Conservation (phyloP, 2,888 invertebrate species). For the Synergus itoensis region DNA sequence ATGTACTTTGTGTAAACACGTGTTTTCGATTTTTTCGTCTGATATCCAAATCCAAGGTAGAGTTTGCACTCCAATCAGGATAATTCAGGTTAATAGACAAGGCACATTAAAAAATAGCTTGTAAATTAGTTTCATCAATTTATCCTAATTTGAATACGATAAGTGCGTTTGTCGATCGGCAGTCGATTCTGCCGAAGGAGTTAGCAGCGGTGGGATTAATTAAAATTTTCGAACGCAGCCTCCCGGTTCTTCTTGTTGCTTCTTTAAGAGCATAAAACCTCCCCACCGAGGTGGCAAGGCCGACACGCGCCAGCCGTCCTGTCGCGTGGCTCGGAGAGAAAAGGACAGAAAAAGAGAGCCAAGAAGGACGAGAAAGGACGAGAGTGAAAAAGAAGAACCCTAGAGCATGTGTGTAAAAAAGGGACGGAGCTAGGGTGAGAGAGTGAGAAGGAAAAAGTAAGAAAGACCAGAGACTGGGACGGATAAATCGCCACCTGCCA, state of each 20-base stretch:
- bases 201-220: neutral
- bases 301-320: constrained; percentile 66
- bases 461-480: constrained; percentile 53
- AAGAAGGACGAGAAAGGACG: constrained; percentile 46
- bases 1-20: neutral
- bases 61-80: no score
- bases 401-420: constrained; percentile 26
- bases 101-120: no score
- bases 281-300: constrained; percentile 51
- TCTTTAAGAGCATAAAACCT: constrained; percentile 2
- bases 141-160: neutral
- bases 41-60: no score
- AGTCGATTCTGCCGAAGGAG: neutral
- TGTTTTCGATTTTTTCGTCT: neutral
- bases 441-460: constrained; percentile 43
- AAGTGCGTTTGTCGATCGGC: neutral
- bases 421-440: constrained; percentile 40
- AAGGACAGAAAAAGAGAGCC: constrained; percentile 49
- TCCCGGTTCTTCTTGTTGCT: neutral
- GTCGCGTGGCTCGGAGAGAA: constrained; percentile 63
- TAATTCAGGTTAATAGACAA: no score
- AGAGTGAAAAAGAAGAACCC: neutral
- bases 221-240: neutral
- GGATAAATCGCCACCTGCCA: constrained; percentile 74
- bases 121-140: neutral